Conservation (phyloP, 2,113 vertebrate genomes). For the Tretioscincus oriximinensis region DNA sequence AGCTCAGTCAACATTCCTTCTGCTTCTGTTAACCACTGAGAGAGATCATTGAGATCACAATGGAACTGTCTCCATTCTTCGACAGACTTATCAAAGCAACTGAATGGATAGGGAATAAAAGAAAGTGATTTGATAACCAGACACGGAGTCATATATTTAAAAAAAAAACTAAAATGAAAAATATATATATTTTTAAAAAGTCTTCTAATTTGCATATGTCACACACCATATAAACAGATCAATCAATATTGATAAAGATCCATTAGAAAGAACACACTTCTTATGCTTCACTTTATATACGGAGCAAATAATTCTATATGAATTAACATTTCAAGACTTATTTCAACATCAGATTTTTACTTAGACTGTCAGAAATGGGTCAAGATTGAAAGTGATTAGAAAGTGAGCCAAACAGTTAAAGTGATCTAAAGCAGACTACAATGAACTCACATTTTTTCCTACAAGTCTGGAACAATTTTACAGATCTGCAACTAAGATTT, state of each 20-base stretch:
- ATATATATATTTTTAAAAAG: neutral
- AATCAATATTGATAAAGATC: slow-evolving; percentile 47
- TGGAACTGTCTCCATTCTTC: slow-evolving; percentile 93
- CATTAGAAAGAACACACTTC: slow-evolving; percentile 8
- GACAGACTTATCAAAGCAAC: slow-evolving; percentile 81
- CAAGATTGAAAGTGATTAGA: neutral
- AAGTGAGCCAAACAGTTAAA: neutral
- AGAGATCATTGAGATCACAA: slow-evolving; percentile 85
- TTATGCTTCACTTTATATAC: slow-evolving; percentile 14
- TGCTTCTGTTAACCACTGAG: slow-evolving; percentile 84
- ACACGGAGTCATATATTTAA: neutral
- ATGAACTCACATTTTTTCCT: too few species aligned
- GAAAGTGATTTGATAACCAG: neutral
- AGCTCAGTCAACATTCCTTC: slow-evolving; percentile 78
- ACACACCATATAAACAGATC: slow-evolving; percentile 14
- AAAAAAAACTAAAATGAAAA: neutral
- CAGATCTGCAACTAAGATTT: neutral
- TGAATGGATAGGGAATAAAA: slow-evolving; percentile 50
- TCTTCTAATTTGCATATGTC: neutral
- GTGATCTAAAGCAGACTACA: neutral
- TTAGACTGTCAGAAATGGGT: neutral
- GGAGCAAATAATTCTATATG: too few species aligned
- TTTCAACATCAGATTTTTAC: neutral
- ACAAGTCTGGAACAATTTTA: neutral
- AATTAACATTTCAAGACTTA: neutral